Conservation (phyloP, 64 coral and sea anemone genomes). For the Montipora capricornis region DNA sequence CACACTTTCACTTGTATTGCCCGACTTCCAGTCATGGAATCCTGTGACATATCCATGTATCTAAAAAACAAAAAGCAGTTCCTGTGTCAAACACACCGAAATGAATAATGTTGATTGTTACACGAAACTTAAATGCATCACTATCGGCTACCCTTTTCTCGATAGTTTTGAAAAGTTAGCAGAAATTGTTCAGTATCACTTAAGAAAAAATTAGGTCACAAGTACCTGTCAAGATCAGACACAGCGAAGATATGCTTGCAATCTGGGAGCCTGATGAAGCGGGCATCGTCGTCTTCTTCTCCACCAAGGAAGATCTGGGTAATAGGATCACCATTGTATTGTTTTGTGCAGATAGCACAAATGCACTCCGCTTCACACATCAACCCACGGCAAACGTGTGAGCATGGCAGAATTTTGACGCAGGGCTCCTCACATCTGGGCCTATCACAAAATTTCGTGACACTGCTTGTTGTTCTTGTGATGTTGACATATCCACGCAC, state of each 20-base stretch:
- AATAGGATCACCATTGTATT: slow-evolving; percentile 20
- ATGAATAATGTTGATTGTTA: too few species aligned
- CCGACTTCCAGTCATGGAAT: too few species aligned
- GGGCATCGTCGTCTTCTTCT: slow-evolving; percentile 36
- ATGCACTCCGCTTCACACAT: slow-evolving; percentile 63
- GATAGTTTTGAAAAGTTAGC: too few species aligned
- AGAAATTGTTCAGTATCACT: too few species aligned
- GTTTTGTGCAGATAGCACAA: slow-evolving; percentile 58
- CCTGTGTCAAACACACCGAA: too few species aligned
- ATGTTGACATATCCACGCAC: slow-evolving; percentile 67
- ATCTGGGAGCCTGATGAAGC: slow-evolving; percentile 35
- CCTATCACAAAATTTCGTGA: slow-evolving; percentile 53
- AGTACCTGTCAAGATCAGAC: slow-evolving; percentile 23
- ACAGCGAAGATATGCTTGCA: slow-evolving; percentile 62
- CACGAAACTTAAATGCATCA: too few species aligned
- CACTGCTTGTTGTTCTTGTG: slow-evolving; percentile 51
- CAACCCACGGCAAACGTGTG: slow-evolving; percentile 44
- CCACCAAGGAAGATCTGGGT: slow-evolving; percentile 42
- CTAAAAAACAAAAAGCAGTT: too few species aligned
- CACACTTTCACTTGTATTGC: too few species aligned
- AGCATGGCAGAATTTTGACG: neutral
- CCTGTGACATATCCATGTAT: too few species aligned
- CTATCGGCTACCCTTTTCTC: too few species aligned
- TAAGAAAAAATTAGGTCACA: neutral
- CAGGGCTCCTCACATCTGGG: slow-evolving; percentile 67